Conservation (phyloP, 2,113 vertebrate species). For the Strigops habroptila region DNA sequence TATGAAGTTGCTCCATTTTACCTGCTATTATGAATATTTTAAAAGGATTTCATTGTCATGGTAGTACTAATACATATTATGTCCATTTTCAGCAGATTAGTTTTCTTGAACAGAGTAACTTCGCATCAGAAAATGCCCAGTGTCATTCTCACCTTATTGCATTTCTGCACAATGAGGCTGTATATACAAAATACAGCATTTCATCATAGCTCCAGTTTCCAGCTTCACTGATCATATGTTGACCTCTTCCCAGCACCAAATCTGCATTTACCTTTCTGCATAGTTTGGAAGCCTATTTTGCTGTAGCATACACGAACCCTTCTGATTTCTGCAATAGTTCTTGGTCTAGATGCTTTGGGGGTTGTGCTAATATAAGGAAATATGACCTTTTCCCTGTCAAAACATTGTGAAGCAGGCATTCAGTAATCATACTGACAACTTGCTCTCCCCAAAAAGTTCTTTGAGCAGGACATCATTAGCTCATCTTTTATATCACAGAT, state of each 20-base stretch:
- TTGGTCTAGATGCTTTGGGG: background rate
- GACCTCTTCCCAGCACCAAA: background rate
- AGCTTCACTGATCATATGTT: background rate
- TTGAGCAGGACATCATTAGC: background rate
- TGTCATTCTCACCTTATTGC: background rate
- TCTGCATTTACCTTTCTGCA: background rate
- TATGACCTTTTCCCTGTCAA: background rate
- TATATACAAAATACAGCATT: background rate
- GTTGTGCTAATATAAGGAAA: background rate
- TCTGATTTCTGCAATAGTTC: background rate
- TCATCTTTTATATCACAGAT: background rate
- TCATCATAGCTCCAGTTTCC: background rate
- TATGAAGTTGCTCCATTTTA: background rate
- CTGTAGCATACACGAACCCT: background rate
- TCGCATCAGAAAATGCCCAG: background rate
- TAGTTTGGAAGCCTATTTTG: background rate
- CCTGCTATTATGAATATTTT: background rate
- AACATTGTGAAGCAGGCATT: background rate
- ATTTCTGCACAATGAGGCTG: background rate
- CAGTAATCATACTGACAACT: background rate
- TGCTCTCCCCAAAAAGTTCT: background rate
- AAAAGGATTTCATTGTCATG: background rate
- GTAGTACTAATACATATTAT: background rate
- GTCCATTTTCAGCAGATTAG: background rate
- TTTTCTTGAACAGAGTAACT: background rate